Evolutionary conservation across 2,113 vertebrate genomes (phyloP), one percentile per base, ranked within the genome.

Genomic region (Orthonyx spaldingii): DNA sequence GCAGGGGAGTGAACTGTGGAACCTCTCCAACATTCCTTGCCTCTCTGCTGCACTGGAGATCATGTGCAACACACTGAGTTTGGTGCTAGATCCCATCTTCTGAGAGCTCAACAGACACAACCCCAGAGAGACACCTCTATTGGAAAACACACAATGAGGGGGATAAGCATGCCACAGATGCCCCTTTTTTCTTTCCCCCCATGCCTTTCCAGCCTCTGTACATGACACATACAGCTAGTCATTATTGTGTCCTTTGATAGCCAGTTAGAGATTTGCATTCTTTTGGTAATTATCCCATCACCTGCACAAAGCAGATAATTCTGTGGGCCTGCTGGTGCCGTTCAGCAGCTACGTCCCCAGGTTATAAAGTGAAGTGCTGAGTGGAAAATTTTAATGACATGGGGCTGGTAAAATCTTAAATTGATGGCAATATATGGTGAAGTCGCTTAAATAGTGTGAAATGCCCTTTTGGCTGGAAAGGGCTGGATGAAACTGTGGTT

Each of bases 321-420:
- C 86, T 4, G 2, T n/a, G 87, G 90, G 35, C 59, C 84, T 79
- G 78, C 79, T 27, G 24, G 63, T 8, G 5, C 33, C 2, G 0
- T 53, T 60, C 68, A 89, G 84, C 68, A 80, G 72, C 82, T 41
- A 64, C 8, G 0, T 80, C 88, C 89, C 72, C 78, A 57, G 84
- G 86, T 95, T 94, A 96, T 69, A 89, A 87, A 90, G 44, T 60
- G 80, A 94, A 94, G 59, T 59, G 68, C 79, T 78, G 74, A 94
- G 85, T 80, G 79, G 91, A 97, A 97, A 94, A 93, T 89, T 94
- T 90, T 96, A 95, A 97, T 95, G 94, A 95, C 75, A 39, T n/a
- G 52, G 75, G 64, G 50, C 59, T 71, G 74, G 84, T 80, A 90
- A 93, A 93, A 87, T 60, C 92, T 86, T 81, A 95, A 97, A 96